Evolutionary conservation across 2,113 vertebrate species (phyloP), one percentile per base, ranked within the genome.

Genomic region (Bucco capensis): DNA sequence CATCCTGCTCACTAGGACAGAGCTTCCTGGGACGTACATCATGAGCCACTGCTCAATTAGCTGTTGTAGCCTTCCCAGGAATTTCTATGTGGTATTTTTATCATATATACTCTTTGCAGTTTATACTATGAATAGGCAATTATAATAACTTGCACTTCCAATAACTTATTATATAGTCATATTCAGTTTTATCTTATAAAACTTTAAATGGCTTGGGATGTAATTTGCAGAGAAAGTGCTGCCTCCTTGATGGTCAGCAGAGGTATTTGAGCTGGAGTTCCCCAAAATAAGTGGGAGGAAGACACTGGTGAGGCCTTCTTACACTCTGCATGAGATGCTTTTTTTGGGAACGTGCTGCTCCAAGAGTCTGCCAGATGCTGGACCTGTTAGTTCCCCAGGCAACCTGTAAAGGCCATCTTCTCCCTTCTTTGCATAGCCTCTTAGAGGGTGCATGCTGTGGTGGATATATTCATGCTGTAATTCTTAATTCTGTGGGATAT

Each of bases 311-410:
- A 35, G 49, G 7, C 3, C 4, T 66, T 64, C 35, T 42, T 7
- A 4, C 21, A 2, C 11, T 50, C 5, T 0, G 0, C 0, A 0
- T 0, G 1, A 31, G 13, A 19, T 7, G 4, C 5, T 31, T 3
- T 67, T 31, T 31, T 61, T 50, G 28, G 77, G 49, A 75, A 49
- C 2, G 2, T 1, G 2, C 27, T 37, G 4, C 8, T 60, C 33
- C 22, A 56, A 18, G 19, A 64, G 12, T 16, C 44, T 54, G 46
- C 10, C n/a, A 6, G 31, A 4, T 8, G 14, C 75, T 19, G 33
- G 49, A 8, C 1, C 0, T 2, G 14, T 70, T 37, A 25, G 27
- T 13, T 37, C 33, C 49, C 27, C 4, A 1, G n/a, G 35, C 1
- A 3, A 8, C 15, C 35, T 53, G 70, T n/a, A 49, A 58, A 69